Evolutionary conservation across 1,140 invertebrate species (phyloP), one percentile per base, ranked within the genome.

Genomic region (Drosophila oshimai): DNA sequence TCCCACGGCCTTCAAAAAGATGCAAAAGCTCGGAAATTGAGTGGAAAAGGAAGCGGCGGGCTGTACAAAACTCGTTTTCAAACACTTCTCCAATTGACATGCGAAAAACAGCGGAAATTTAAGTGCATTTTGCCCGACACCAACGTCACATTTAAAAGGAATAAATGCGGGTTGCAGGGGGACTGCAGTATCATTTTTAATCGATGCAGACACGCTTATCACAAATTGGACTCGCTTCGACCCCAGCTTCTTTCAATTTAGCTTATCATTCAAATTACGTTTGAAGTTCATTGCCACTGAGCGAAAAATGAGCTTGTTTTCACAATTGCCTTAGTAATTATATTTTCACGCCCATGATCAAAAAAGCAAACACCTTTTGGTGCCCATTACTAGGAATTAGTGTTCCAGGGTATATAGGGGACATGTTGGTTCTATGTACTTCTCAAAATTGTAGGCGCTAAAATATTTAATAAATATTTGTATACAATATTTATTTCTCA

Each of bases 1-100:
- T 84, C 74, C 44, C 61, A 75, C 45, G 65, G 75, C 80, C 80
- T 80, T 84, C 71, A 31, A 18, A 64, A 36, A 55, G 45, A 65
- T 83, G 69, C 54, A 18, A 72, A 24, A 50, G 47, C 50, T 67
- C 58, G 79, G 62, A 79, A 79, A 79, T 67, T 29, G 62, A 41
- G 41, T 50, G 49, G 51, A 67, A 74, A 84, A 67, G 57, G 50
- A 74, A 74, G 64, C 53, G 9, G 36, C 36, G 28, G 15, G 9
- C 12, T n/a, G 37, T 20, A 6, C 1, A 22, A 54, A 70, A 53
- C 60, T 33, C n/a, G 60, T 62, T 58, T 51, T 18, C n/a, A 51
- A 64, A 24, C 36, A 61, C 15, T 44, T 50, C 33, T 33, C 34
- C 28, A 41, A 45, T 28, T 39, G 28, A 18, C 47, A 20, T 34